Evolutionary conservation across 2,888 invertebrate species (phyloP), one percentile per base, ranked within the genome.

Genomic region (Nasonovia ribisnigri): DNA sequence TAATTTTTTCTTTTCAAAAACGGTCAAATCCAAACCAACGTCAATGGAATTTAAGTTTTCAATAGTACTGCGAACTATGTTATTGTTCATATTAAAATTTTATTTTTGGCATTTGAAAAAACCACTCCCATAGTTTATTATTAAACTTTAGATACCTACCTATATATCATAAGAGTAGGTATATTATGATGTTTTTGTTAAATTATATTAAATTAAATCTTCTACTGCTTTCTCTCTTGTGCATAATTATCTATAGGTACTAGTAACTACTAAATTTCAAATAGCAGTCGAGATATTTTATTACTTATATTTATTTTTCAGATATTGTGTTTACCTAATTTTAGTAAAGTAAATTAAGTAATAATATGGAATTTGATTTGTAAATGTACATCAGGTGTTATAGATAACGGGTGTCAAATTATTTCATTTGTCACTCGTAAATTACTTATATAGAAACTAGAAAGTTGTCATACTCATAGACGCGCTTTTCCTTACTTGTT

Each of bases 1-100:
- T 87, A 67, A 48, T 60, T 87, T 86, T 92, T 57, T 57, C 57
- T 36, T 77, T 36, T 77, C 20, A 36, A 77, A 77, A 77, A 36
- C 36, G 8, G 36, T 36, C 20, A 36, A 36, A 77, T 77, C 77
- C 26, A 77, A 77, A 36, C 36, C 20, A 36, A 20, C 1, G 16
- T 77, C 4, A 60, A n/a, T 77, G 20, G 8, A 57, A 57, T 57
- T 57, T 57, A 57, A 57, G 77, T 36, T 77, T 77, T 36, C 20
- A 77, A 20, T 36, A 77, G 36, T 36, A 77, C 20, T 77, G 77
- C 6, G 77, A 77, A 77, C 36, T 36, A 20, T 77, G 77, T 42
- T 77, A 20, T 24, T 20, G 36, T 77, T 36, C 20, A 20, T 20
- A 77, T 77, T 77, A 77, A 36, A 77, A 77, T 77, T n/a, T n/a